Evolutionary conservation across 2,797 vertebrate species (phyloP).

Genomic region (Onychomys leucogaster): DNA sequence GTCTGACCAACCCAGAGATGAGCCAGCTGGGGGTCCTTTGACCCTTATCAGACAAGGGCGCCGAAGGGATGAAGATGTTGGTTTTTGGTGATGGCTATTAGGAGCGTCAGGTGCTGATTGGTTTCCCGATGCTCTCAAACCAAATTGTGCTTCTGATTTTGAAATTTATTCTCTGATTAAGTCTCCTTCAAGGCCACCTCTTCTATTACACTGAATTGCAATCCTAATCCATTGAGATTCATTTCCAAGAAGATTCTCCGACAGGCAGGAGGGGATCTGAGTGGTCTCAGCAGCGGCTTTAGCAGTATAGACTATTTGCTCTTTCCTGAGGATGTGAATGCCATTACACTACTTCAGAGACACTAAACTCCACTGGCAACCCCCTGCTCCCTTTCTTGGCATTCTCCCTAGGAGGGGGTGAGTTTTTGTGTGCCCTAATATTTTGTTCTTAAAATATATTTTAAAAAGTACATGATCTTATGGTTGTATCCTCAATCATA

Average conservation of each 20-base stretch:
- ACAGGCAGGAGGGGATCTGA: neutral
- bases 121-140: constrained; percentile 48
- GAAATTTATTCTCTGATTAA: constrained; percentile 71
- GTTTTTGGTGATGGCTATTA: constrained; percentile 24
- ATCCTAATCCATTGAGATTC: constrained; percentile 63
- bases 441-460: constrained; percentile 42
- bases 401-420: neutral
- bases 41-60: constrained; percentile 12
- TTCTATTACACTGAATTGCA: constrained; percentile 37
- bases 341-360: constrained; percentile 16
- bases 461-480: neutral
- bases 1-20: neutral
- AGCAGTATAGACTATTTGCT: constrained; percentile 2
- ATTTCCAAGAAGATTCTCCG: constrained; percentile 54
- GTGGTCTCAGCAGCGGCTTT: neutral
- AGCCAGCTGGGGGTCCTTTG: neutral
- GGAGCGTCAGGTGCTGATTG: constrained; percentile 22
- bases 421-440: constrained; percentile 15
- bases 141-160: constrained; percentile 63
- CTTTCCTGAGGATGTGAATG: constrained; percentile 49
- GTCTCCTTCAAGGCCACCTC: constrained; percentile 56
- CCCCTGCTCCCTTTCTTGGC: constrained; percentile 5
- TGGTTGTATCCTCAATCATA: neutral
- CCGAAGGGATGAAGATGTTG: neutral
- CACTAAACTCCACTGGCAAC: neutral